phyloP scores from a whole-genome alignment of 2,113 vertebrate species.

The Microtus oregoni region DNA sequence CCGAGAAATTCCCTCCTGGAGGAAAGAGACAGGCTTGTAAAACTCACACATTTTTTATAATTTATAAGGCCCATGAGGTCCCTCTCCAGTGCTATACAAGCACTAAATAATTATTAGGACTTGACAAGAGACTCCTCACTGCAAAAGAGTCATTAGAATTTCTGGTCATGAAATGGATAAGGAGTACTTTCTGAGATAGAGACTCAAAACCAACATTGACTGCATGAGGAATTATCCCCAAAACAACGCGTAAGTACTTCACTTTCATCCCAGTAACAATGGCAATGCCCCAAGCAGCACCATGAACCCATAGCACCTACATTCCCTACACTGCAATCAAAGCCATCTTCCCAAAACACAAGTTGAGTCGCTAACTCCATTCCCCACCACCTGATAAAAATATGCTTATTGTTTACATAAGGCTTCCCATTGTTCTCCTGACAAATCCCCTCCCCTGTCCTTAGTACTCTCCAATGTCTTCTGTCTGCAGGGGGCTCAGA shows the following conservation, averaged over 20 bases:
- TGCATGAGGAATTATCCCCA: neutral
- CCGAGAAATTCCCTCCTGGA: neutral
- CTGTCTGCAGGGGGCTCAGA: neutral
- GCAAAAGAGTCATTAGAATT: neutral
- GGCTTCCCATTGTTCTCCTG: neutral
- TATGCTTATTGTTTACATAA: neutral
- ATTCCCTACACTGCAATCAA: neutral
- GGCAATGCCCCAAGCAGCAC: neutral
- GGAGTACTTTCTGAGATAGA: neutral
- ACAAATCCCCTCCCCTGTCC: neutral
- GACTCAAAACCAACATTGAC: neutral
- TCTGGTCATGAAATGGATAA: neutral
- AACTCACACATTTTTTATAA: neutral
- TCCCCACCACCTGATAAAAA: neutral
- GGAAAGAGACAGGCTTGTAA: neutral
- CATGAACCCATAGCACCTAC: neutral
- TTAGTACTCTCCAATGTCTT: neutral
- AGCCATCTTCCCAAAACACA: neutral
- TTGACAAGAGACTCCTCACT: neutral
- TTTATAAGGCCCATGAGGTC: no score
- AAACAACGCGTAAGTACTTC: neutral
- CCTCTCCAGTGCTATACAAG: no score
- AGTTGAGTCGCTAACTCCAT: neutral
- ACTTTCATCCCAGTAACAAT: neutral
- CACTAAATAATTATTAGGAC: neutral